phyloP scores from a whole-genome alignment of 2,888 invertebrate genomes.

The Ophion ventricosus region DNA sequence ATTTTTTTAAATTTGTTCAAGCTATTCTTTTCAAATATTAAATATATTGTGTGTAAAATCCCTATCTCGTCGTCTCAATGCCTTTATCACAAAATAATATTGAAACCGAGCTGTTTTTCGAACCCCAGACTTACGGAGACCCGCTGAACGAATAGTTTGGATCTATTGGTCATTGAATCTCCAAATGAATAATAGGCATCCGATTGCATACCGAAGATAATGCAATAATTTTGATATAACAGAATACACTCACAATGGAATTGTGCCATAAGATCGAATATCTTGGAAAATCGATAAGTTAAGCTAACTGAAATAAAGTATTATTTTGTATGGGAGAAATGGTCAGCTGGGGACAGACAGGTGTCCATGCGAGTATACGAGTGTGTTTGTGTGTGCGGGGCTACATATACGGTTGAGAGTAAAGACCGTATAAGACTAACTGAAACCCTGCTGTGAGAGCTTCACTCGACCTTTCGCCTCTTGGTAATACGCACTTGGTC shows the following conservation, averaged over 20 bases:
- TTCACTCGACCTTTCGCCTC: constrained; percentile 63
- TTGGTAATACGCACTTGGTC: constrained; percentile 62
- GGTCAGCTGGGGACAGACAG: constrained; percentile 33
- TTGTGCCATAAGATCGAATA: neutral
- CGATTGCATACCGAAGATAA: neutral
- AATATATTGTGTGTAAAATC: no score
- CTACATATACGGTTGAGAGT: constrained; percentile 11
- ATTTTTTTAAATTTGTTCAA: no score
- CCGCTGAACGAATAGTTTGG: neutral
- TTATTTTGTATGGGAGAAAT: neutral
- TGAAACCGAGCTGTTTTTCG: no score
- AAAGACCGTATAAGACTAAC: constrained; percentile 17
- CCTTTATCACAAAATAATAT: no score
- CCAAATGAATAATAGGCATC: neutral
- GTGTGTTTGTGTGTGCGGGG: constrained; percentile 16
- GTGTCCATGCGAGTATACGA: constrained; percentile 39
- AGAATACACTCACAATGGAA: no score
- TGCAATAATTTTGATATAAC: neutral
- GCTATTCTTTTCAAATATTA: no score
- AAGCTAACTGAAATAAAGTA: neutral
- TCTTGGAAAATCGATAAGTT: neutral
- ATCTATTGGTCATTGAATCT: neutral
- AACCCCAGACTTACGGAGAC: no score
- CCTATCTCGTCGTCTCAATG: no score
- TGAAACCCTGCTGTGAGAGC: constrained; percentile 58